Conservation (phyloP, 2,113 vertebrate species). For the Ondatra zibethicus region DNA sequence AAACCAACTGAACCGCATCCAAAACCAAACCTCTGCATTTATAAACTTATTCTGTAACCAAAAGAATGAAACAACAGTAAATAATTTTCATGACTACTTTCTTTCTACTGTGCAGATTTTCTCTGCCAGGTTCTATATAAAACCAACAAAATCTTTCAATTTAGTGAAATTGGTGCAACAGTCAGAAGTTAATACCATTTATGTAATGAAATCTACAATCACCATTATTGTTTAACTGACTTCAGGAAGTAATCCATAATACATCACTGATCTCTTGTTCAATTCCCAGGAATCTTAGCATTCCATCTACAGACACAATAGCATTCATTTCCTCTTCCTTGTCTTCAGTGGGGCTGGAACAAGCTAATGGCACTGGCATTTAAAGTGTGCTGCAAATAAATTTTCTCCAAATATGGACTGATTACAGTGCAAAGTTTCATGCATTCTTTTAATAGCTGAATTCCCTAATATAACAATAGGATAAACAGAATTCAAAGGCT, state of each 20-base stretch:
- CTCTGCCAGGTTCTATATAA: conserved; percentile 77
- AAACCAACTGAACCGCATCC: conserved; percentile 68
- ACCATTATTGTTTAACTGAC: conserved; percentile 74
- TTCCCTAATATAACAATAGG: not conserved
- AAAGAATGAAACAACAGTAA: conserved; percentile 45
- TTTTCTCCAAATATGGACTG: conserved; percentile 11
- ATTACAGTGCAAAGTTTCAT: not conserved
- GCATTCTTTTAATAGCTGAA: not conserved
- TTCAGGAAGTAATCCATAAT: conserved; percentile 75
- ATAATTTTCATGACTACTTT: conserved; percentile 72
- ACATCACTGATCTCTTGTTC: conserved; percentile 77
- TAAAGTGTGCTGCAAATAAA: not conserved
- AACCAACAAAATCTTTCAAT: conserved; percentile 73
- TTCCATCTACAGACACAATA: conserved; percentile 71
- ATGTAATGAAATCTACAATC: conserved; percentile 82
- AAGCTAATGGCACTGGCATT: not conserved
- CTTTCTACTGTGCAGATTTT: conserved; percentile 81
- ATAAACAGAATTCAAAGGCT: not conserved
- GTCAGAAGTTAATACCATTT: conserved; percentile 80
- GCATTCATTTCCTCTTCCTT: not conserved
- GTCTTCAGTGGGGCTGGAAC: not conserved
- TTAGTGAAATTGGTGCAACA: conserved; percentile 77
- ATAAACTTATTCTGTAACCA: conserved; percentile 17
- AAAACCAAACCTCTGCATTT: conserved; percentile 67
- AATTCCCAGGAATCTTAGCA: conserved; percentile 81